phyloP scores from a whole-genome alignment of 1,140 invertebrate species.

The Stegodyphus mimosarum region DNA sequence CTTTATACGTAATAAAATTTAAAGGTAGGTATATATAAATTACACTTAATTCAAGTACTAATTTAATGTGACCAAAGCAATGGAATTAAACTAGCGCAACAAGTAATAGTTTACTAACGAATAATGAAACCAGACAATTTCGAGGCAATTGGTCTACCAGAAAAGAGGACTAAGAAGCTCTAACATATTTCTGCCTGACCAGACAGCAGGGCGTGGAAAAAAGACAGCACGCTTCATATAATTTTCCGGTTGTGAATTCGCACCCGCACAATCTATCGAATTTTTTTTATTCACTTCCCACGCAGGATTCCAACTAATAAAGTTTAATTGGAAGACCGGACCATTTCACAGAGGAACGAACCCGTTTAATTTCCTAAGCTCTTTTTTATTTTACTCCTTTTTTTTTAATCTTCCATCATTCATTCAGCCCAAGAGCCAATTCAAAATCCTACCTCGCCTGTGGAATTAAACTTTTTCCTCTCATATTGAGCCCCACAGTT shows the following conservation, averaged over 20 bases:
- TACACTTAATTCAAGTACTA: too few relatives aligned
- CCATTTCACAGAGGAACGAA: slow-evolving; percentile 43
- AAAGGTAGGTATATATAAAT: too few relatives aligned
- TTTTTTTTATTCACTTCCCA: slow-evolving; percentile 15
- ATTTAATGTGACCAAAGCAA: too few relatives aligned
- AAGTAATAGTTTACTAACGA: too few relatives aligned
- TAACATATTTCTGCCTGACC: too few relatives aligned
- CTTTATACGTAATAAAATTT: too few relatives aligned
- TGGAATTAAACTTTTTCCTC: slow-evolving; percentile 27
- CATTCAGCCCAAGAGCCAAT: slow-evolving; percentile 27
- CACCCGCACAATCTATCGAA: not conserved
- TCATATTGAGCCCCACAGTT: slow-evolving; percentile 6
- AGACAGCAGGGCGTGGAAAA: not conserved
- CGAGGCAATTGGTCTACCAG: too few relatives aligned
- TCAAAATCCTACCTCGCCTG: slow-evolving; percentile 24
- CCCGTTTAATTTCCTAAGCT: slow-evolving; percentile 42
- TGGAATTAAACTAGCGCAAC: too few relatives aligned
- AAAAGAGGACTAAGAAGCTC: too few relatives aligned
- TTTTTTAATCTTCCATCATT: slow-evolving; percentile 7
- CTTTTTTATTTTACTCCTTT: not conserved
- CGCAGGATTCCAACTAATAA: slow-evolving; percentile 37
- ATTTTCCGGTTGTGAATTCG: not conserved
- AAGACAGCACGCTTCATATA: not conserved
- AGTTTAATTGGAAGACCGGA: slow-evolving; percentile 55
- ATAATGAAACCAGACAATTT: too few relatives aligned